Conservation (phyloP, 1,140 invertebrate species). For the Papilio helenus region DNA sequence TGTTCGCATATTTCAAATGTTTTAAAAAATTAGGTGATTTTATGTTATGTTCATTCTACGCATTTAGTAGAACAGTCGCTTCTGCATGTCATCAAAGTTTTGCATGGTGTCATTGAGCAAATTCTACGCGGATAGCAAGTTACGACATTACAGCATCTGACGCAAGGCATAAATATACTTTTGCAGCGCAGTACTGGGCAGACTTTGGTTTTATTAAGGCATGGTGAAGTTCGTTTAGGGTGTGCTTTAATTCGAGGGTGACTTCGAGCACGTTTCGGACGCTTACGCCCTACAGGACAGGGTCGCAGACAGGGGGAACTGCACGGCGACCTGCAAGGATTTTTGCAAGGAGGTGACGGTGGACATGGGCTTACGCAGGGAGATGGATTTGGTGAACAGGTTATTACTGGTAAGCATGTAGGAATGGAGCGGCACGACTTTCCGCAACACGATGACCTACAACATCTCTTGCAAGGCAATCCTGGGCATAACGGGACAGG, state of each 20-base stretch:
- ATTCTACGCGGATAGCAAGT: slow-evolving; percentile 57
- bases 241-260: slow-evolving; percentile 64
- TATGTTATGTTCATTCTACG: slow-evolving; percentile 20
- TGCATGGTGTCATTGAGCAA: slow-evolving; percentile 55
- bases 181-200: slow-evolving; percentile 65
- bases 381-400: slow-evolving; percentile 40
- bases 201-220: slow-evolving; percentile 57
- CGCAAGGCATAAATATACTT: slow-evolving; percentile 57
- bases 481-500: slow-evolving; percentile 43
- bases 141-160: slow-evolving; percentile 46
- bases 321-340: slow-evolving; percentile 48
- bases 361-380: slow-evolving; percentile 40
- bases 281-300: slow-evolving; percentile 62
- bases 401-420: slow-evolving; percentile 11
- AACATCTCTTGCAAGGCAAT: slow-evolving; percentile 52
- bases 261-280: slow-evolving; percentile 53
- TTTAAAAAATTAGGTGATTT: neutral
- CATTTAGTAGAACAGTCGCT: slow-evolving; percentile 52
- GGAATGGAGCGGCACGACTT: slow-evolving; percentile 45
- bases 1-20: neutral
- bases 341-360: slow-evolving; percentile 36
- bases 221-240: slow-evolving; percentile 64
- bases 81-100: slow-evolving; percentile 49
- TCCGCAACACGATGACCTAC: slow-evolving; percentile 47
- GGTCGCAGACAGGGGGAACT: slow-evolving; percentile 64